phyloP scores from a whole-genome alignment of 2,888 invertebrate species.

The Drosophila macrospina region DNA sequence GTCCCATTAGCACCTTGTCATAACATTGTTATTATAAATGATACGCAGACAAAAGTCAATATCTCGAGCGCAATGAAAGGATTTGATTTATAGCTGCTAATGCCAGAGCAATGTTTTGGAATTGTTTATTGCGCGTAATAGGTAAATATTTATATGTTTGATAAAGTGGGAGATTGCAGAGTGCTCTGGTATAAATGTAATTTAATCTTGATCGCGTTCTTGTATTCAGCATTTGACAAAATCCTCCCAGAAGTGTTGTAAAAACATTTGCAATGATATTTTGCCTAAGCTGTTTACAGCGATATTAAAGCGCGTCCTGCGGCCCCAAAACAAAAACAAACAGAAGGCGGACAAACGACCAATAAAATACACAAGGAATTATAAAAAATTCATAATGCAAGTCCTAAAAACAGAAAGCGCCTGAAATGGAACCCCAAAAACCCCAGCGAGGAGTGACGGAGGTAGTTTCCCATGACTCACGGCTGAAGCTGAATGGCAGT shows the following conservation, averaged over 20 bases:
- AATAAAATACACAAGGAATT: conserved; percentile 70
- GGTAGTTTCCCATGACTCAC: conserved; percentile 63
- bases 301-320: conserved; percentile 36
- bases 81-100: conserved; percentile 5
- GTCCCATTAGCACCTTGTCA: conserved; percentile 59
- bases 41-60: conserved; percentile 31
- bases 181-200: not conserved
- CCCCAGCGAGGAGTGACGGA: conserved; percentile 7
- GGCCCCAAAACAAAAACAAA: conserved; percentile 20
- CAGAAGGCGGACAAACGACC: conserved; percentile 44
- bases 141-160: not conserved
- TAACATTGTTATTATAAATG: conserved; percentile 52
- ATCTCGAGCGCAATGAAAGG: not conserved
- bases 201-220: conserved; percentile 1
- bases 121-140: not conserved
- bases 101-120: not conserved
- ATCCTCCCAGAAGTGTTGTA: conserved; percentile 59
- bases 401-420: conserved; percentile 55
- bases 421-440: conserved; percentile 1
- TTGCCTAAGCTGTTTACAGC: conserved; percentile 68
- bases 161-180: not conserved
- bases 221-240: conserved; percentile 22
- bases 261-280: conserved; percentile 69
- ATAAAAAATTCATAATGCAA: conserved; percentile 77
- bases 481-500: conserved; percentile 37